Evolutionary conservation across 2,888 invertebrate species (phyloP).

Genomic region (Eilema caniola): DNA sequence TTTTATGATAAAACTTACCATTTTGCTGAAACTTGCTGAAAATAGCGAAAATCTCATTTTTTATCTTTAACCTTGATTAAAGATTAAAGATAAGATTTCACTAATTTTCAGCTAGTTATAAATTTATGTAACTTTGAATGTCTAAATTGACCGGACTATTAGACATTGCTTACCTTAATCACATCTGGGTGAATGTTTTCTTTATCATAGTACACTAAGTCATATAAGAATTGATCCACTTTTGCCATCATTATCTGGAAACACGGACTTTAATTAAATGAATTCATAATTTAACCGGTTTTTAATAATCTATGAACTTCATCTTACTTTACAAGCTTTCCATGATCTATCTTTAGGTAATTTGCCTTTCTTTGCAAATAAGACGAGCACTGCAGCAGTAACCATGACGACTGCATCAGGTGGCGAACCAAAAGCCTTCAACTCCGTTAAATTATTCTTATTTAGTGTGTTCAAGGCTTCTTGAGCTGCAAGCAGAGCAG

Average conservation of each 20-base stretch:
- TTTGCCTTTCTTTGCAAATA: slow-evolving; percentile 94
- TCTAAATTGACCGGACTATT: no score
- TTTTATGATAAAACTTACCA: no score
- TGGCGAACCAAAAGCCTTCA: slow-evolving; percentile 97
- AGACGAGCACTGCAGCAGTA: slow-evolving; percentile 94
- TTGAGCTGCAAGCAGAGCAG: slow-evolving; percentile 95
- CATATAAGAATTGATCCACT: slow-evolving; percentile 94
- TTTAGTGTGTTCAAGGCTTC: slow-evolving; percentile 97
- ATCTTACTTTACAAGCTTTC: slow-evolving; percentile 93
- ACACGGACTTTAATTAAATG: neutral
- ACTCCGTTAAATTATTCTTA: slow-evolving; percentile 96
- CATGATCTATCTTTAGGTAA: slow-evolving; percentile 97
- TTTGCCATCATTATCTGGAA: slow-evolving; percentile 93
- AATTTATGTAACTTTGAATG: no score
- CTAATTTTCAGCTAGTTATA: no score
- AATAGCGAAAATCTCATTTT: no score
- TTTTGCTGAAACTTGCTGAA: no score
- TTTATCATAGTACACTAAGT: slow-evolving; percentile 95
- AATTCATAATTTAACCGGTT: neutral
- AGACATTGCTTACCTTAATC: slow-evolving; percentile 89
- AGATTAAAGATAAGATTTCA: no score
- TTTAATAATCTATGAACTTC: no score
- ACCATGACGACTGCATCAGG: slow-evolving; percentile 96
- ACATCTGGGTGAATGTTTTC: slow-evolving; percentile 96
- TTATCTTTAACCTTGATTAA: no score